Base-by-base conservation (phyloP, 1,140 invertebrate genomes). In the Littorina saxatilis region DNA sequence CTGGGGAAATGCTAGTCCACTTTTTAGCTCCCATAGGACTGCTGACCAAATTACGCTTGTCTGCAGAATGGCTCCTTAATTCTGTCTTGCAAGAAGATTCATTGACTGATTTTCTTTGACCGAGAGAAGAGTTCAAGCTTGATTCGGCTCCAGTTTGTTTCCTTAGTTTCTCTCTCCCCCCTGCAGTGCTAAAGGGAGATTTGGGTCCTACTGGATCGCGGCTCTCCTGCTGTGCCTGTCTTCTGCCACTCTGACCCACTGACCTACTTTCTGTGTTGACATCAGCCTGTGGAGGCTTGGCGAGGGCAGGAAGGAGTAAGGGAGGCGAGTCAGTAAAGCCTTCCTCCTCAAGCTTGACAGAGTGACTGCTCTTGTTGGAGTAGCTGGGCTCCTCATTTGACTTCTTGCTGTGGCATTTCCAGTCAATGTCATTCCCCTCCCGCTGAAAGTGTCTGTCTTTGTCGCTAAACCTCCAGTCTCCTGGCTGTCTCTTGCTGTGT, bases 31-130 rank as follows among this genome's bases (percentile, higher is more conserved):
- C n/a, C n/a, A n/a, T 27, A 63, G 61, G 35, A 15, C 29, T 63
- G 61, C 27, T 63, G 61, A 11, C 61, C 61, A 63, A 63, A 63
- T 63, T 63, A n/a, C n/a, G n/a, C n/a, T n/a, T n/a, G n/a, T n/a
- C n/a, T n/a, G n/a, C n/a, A n/a, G n/a, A n/a, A n/a, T n/a, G n/a
- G n/a, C n/a, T n/a, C n/a, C n/a, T n/a, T n/a, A n/a, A n/a, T n/a
- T n/a, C n/a, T n/a, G n/a, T n/a, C n/a, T n/a, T n/a, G n/a, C n/a
- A n/a, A n/a, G n/a, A n/a, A n/a, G n/a, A n/a, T n/a, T n/a, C n/a
- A n/a, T n/a, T n/a, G n/a, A n/a, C n/a, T n/a, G n/a, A n/a, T n/a
- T n/a, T n/a, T n/a, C n/a, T n/a, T n/a, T n/a, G n/a, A n/a, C n/a
- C n/a, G n/a, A n/a, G n/a, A n/a, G n/a, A n/a, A n/a, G n/a, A n/a